Conservation (phyloP, 2,888 invertebrate genomes). For the Tiphia femorata region DNA sequence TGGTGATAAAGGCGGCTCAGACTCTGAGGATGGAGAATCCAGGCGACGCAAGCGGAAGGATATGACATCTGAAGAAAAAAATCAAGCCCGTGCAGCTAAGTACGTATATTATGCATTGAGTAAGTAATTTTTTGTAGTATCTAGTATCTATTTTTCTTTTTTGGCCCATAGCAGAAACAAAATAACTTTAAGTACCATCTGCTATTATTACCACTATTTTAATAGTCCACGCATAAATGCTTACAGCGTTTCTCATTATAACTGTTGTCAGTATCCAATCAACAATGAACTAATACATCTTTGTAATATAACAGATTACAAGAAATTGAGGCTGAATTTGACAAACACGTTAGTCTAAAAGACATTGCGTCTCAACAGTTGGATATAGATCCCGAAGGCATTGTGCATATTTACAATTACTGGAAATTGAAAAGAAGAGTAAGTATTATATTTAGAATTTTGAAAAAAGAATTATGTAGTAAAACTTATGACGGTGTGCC, state of each 20-base stretch:
- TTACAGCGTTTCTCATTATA: too few relatives aligned
- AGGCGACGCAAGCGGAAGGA: conserved; percentile 88
- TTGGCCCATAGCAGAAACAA: too few relatives aligned
- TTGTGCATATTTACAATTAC: conserved; percentile 92
- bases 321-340: conserved; percentile 95
- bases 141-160: too few relatives aligned
- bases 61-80: conserved; percentile 95
- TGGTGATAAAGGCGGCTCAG: conserved; percentile 72
- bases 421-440: conserved; percentile 97
- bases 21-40: conserved; percentile 84
- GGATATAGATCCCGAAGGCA: conserved; percentile 86
- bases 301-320: conserved; percentile 75
- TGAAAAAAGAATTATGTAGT: too few relatives aligned
- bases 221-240: too few relatives aligned
- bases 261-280: too few relatives aligned
- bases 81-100: conserved; percentile 89
- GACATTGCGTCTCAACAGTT: conserved; percentile 85
- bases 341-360: conserved; percentile 88
- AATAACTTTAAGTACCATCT: too few relatives aligned
- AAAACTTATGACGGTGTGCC: too few relatives aligned
- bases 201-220: too few relatives aligned
- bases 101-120: conserved; percentile 60
- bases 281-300: too few relatives aligned
- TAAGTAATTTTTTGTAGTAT: not conserved
- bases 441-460: conserved; percentile 67